Conservation (phyloP, 2,888 invertebrate species). For the Volucella zonaria region DNA sequence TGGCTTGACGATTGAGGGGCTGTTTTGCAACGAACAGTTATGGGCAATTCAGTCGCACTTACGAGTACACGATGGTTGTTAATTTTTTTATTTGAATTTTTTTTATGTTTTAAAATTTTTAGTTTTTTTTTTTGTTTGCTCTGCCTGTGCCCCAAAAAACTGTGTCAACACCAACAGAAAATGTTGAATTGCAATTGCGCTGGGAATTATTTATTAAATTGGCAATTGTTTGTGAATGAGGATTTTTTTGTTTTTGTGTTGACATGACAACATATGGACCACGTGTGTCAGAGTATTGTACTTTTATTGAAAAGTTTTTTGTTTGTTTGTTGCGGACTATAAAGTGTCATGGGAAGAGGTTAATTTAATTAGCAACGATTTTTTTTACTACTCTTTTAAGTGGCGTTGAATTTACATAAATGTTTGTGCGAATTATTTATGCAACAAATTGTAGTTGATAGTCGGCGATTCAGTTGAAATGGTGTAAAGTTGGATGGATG, state of each 20-base stretch:
- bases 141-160: background rate
- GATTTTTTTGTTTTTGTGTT: background rate
- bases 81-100: background rate
- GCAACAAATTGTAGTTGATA: too few species aligned
- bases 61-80: background rate
- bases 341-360: too few species aligned
- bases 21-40: conserved; percentile 51
- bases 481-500: too few species aligned
- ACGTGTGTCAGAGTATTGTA: conserved; percentile 9
- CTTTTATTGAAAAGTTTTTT: background rate
- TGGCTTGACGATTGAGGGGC: conserved; percentile 6
- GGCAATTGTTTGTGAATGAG: conserved; percentile 6
- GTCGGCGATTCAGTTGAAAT: too few species aligned
- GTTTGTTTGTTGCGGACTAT: too few species aligned
- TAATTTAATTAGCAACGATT: too few species aligned
- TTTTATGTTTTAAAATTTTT: too few species aligned
- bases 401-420: too few species aligned
- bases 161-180: conserved; percentile 32
- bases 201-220: conserved; percentile 13
- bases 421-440: too few species aligned
- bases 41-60: conserved; percentile 19
- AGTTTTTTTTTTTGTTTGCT: too few species aligned
- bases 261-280: conserved; percentile 10
- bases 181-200: conserved; percentile 32
- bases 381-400: too few species aligned